Conservation (phyloP, 2,888 invertebrate genomes). For the Cartodere bifasciata region DNA sequence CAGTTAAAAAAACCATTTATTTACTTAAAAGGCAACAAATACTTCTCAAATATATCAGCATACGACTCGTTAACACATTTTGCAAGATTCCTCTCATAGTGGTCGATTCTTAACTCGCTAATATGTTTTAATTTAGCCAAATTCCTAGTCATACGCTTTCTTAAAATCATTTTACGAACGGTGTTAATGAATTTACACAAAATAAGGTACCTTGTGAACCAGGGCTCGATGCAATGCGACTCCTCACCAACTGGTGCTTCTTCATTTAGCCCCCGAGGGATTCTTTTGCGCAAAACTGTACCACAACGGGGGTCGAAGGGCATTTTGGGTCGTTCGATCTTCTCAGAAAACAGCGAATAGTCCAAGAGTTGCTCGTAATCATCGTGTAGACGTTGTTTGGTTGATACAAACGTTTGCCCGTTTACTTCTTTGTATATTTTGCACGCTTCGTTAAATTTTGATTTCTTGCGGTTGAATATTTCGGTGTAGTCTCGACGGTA, state of each 20-base stretch:
- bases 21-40: too few relatives aligned
- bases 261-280: neutral
- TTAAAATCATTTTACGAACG: conserved; percentile 22
- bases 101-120: conserved; percentile 3
- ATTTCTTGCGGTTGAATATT: conserved; percentile 21
- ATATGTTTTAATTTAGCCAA: conserved; percentile 20
- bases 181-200: conserved; percentile 26
- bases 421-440: conserved; percentile 22
- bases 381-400: conserved; percentile 18
- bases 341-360: too few relatives aligned
- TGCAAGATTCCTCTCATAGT: conserved; percentile 6
- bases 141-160: conserved; percentile 23
- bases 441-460: conserved; percentile 19
- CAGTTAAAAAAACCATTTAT: too few relatives aligned
- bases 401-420: conserved; percentile 18
- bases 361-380: conserved; percentile 18
- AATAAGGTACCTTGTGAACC: conserved; percentile 25
- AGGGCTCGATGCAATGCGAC: conserved; percentile 24
- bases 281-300: neutral
- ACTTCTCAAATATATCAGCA: conserved; percentile 9
- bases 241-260: too few relatives aligned
- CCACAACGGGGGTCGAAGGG: too few relatives aligned
- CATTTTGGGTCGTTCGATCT: neutral
- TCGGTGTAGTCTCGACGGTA: conserved; percentile 24
- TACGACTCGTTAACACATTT: conserved; percentile 9